These are phyloP conservation scores for Encarsia formosa DNA, from an alignment of 2,888 invertebrate species.

Conservation along the genomic window DNA sequence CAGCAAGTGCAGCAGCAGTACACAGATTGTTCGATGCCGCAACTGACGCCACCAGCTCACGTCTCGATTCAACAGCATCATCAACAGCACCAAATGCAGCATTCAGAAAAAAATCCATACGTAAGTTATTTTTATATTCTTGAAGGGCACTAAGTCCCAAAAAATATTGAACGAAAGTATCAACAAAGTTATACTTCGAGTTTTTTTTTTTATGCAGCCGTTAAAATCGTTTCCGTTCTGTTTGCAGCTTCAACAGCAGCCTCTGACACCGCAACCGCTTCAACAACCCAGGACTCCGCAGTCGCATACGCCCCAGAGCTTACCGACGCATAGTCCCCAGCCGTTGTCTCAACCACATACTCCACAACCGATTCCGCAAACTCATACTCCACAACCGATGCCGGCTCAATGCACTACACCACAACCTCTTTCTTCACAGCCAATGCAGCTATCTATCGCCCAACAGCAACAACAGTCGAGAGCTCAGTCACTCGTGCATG, in stretches of 20 bases:
- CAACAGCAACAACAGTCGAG: constrained; percentile 46
- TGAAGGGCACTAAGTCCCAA: neutral
- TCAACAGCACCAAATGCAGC: constrained; percentile 43
- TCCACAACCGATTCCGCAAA: constrained; percentile 45
- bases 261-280: constrained; percentile 46
- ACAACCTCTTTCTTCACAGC: constrained; percentile 44
- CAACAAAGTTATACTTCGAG: neutral
- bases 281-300: constrained; percentile 51
- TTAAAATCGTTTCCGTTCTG: neutral
- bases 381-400: constrained; percentile 44
- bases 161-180: too few species aligned
- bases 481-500: constrained; percentile 32
- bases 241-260: constrained; percentile 46
- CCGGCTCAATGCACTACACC: constrained; percentile 42
- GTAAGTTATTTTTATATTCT: constrained; percentile 10
- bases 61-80: constrained; percentile 44
- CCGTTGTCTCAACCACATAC: constrained; percentile 43
- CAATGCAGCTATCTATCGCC: constrained; percentile 42
- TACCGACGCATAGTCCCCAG: constrained; percentile 43
- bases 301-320: constrained; percentile 45
- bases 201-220: neutral
- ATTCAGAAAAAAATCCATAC: constrained; percentile 30
- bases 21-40: constrained; percentile 70
- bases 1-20: constrained; percentile 52
- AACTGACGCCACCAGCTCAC: constrained; percentile 56